Base-by-base conservation (phyloP, 2,797 vertebrate species). In the Delichon dasypus region DNA sequence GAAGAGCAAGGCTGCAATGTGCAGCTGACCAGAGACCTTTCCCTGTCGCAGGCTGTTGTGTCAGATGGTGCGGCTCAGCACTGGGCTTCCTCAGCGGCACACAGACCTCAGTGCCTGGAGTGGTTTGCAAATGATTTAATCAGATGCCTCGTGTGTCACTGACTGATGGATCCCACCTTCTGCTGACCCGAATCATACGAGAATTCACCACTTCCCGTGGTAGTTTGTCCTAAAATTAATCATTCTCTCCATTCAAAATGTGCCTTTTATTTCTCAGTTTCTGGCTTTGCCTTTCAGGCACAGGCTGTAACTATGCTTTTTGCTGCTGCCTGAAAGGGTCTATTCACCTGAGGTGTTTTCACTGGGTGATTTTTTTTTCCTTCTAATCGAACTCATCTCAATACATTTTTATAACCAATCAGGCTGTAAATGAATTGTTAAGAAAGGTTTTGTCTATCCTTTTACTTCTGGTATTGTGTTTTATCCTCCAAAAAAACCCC, bases 221-320 rank as follows among this genome's bases (percentile, higher is more conserved):
- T 70, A 84, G 62, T 89, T 95, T 86, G 66, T 88, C 82, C 79
- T 91, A 77, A 94, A 85, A 94, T 95, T 84, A 88, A 94, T 96
- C 89, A 92, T 78, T 34, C 29, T 84, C 48, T 67, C 65, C 0
- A 0, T 83, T 94, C 40, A 94, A 94, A 97, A 94, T 50, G 58
- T 86, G 85, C 70, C 70, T 88, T 80, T 95, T 92, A 81, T 89
- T 74, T 81, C 85, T 88, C 42, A 72, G 58, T 45, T 91, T 89
- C 73, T 95, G 58, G 13, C 29, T 84, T 58, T 94, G 82, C 70
- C 51, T 86, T 83, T 85, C 79, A 81, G 70, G 29, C 76, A 81
- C 51, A 85, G 79, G 17, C 73, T 85, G 32, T 85, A 80, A 44
- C 78, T 62, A 45, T 78, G 48, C 29, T 45, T 92, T 95, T 89